A percentile compares a stretch with the other conserved stretches of the same genome.
Conservation (phyloP, 2,888 invertebrate species). For the Pyralis farinalis region DNA sequence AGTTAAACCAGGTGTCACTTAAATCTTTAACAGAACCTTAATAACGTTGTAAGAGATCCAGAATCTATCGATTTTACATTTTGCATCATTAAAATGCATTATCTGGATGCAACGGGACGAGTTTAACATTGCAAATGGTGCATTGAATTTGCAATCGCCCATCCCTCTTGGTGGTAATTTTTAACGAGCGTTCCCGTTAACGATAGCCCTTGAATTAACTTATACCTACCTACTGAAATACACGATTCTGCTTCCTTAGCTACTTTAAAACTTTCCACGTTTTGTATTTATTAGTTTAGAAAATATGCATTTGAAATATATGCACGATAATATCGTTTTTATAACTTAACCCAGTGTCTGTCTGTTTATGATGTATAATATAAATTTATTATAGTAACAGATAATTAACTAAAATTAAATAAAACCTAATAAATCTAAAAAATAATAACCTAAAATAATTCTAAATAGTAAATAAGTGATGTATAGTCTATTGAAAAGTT, state of each 20-base stretch:
- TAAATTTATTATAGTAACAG: no score
- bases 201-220: constrained; percentile 71
- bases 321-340: no score
- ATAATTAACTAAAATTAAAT: no score
- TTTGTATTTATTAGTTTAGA: not conserved
- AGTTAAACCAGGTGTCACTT: constrained; percentile 49
- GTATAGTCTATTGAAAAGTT: no score
- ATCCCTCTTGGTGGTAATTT: constrained; percentile 66
- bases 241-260: constrained; percentile 28
- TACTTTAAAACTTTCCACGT: not conserved
- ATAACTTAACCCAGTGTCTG: no score
- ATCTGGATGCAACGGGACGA: constrained; percentile 60
- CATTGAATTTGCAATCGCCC: constrained; percentile 66
- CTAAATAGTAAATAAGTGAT: no score
- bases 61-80: constrained; percentile 63
- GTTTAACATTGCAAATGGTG: constrained; percentile 76
- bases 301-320: not conserved
- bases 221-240: constrained; percentile 40
- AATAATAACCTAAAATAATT: no score
- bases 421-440: no score
- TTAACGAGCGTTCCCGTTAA: constrained; percentile 65
- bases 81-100: constrained; percentile 82
- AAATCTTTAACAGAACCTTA: constrained; percentile 45
- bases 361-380: no score
- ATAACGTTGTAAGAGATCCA: constrained; percentile 43